phyloP scores from a whole-genome alignment of 1,140 invertebrate species.

The Diploscapter pachys region DNA sequence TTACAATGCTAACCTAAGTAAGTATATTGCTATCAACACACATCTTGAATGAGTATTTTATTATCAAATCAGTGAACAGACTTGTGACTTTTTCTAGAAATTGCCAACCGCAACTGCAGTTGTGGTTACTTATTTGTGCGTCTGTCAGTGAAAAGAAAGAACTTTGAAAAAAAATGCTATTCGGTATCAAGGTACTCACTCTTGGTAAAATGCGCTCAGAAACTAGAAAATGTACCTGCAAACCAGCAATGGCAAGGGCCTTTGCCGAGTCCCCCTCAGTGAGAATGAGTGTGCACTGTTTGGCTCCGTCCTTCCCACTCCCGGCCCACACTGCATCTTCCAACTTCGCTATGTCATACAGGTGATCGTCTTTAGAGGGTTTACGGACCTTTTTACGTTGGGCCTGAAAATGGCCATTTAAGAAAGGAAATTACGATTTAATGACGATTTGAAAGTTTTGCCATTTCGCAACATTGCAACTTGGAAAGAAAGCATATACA shows the following conservation, averaged over 20 bases:
- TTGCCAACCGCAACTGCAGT: too few relatives aligned
- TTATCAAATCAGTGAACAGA: too few relatives aligned
- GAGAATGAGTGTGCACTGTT: slow-evolving; percentile 87
- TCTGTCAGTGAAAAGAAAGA: too few relatives aligned
- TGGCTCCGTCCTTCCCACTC: slow-evolving; percentile 67
- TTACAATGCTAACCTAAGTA: too few relatives aligned
- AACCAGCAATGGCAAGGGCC: slow-evolving; percentile 86
- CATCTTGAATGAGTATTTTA: too few relatives aligned
- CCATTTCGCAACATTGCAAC: background rate
- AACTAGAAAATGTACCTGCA: slow-evolving; percentile 63
- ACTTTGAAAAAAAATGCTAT: too few relatives aligned
- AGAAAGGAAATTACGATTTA: slow-evolving; percentile 2
- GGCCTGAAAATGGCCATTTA: slow-evolving; percentile 71
- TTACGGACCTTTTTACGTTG: background rate
- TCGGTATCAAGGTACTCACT: too few relatives aligned
- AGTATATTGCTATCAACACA: too few relatives aligned
- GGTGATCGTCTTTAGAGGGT: slow-evolving; percentile 56
- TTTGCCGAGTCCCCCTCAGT: slow-evolving; percentile 99
- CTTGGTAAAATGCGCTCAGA: too few relatives aligned
- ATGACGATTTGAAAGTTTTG: background rate
- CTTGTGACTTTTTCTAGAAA: too few relatives aligned
- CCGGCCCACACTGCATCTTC: slow-evolving; percentile 97
- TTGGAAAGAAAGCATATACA: background rate
- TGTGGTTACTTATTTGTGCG: too few relatives aligned
- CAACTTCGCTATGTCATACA: slow-evolving; percentile 85